Base-by-base conservation (phyloP, 1,140 invertebrate genomes). In the Cherax destructor region DNA sequence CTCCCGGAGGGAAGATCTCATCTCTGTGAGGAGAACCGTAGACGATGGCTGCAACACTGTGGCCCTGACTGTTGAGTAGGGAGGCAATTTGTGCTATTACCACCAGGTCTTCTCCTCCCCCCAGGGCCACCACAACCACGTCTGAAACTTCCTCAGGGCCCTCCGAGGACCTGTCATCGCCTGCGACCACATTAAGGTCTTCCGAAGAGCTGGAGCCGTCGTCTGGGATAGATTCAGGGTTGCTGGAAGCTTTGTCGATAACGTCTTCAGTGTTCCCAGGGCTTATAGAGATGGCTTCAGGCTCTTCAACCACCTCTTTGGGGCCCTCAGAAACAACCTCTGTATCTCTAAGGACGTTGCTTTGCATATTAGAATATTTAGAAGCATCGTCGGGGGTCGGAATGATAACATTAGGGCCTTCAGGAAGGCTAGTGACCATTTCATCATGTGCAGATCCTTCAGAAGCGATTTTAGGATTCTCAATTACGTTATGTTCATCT, bases 61-160 rank as follows among this genome's bases (percentile, higher is more conserved):
- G 78, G 11, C 79, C 77, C 6, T 88, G 78, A 24, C 61, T 78
- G 21, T 81, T 9, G 4, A 88, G 65, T 18, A 88, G 59, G 11
- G 77, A 49, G 24, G 87, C 87, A 18, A 88, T 88, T 49, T 88
- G 87, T 5, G 87, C 78, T 24, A 88, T 83, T 9, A 88, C 59
- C 24, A 83, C 65, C 21, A 79, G 56, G 30, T 88, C 87, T 52
- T 88, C 87, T n/a, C 87, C 87, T 50, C 87, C 87, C 4, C 87
- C 87, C 3, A 88, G 78, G 18, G 59, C 61, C 9, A 88, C 49
- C 10, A 88, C 59, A 13, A 88, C 49, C n/a, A 74, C 69, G n/a
- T 6, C 69, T 5, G 69, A n/a, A 9, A n/a, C 69, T 30, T 9
- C 21, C 6, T n/a, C 24, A 9, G 7, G n/a, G 7, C 21, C 69